Evolutionary conservation across 1,140 invertebrate genomes (phyloP).

Genomic region (Philopotamus ludificatus): DNA sequence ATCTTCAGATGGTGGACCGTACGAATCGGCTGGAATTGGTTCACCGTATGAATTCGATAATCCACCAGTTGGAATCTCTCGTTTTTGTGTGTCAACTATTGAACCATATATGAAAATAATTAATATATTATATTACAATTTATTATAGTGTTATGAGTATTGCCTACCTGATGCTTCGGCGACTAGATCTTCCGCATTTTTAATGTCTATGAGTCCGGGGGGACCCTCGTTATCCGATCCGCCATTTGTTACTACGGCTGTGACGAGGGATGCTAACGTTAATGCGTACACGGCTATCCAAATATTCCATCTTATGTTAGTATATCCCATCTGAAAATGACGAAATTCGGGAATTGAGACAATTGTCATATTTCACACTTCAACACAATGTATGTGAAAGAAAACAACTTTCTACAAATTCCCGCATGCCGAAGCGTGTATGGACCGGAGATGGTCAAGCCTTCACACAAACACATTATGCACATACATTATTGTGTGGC

Average conservation of each 20-base stretch:
- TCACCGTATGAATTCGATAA: conserved; percentile 56
- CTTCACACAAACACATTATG: neutral
- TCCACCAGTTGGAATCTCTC: conserved; percentile 49
- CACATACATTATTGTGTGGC: too few relatives aligned
- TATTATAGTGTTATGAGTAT: neutral
- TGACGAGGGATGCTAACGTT: neutral
- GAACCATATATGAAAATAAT: conserved; percentile 9
- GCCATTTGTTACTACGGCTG: conserved; percentile 80
- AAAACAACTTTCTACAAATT: neutral
- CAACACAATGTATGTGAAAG: neutral
- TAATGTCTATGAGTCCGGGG: conserved; percentile 46
- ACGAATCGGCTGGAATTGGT: conserved; percentile 51
- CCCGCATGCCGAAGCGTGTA: neutral
- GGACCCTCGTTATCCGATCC: conserved; percentile 38
- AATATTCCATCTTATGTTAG: conserved; percentile 3
- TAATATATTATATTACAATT: neutral
- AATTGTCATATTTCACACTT: neutral
- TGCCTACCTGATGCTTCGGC: conserved; percentile 50
- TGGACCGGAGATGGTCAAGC: neutral
- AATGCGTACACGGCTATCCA: neutral
- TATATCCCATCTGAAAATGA: conserved; percentile 17
- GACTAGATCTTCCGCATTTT: conserved; percentile 47
- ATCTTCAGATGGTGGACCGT: conserved; percentile 47
- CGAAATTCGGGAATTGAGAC: neutral
- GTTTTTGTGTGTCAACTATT: conserved; percentile 53